Base-by-base conservation (phyloP, 2,888 invertebrate species). In the Drosophila helvetica region DNA sequence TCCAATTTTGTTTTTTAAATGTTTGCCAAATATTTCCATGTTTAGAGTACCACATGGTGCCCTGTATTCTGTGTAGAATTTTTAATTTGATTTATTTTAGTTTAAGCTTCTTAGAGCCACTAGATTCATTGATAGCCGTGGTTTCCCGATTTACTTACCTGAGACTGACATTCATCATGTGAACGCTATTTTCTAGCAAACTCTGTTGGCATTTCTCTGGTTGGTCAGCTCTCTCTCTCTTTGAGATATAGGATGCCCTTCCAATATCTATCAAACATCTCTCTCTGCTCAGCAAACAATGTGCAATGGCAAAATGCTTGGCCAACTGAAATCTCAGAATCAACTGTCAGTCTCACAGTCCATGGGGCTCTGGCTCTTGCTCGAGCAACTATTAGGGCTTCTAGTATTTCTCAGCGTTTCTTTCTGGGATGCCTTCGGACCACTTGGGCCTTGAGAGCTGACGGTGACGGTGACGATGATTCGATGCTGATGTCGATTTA, bases 401-500 rank as follows among this genome's bases (percentile, higher is more conserved):
- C 66, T 42, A 22, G 22, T 22, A 33, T n/a, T 52, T 68, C 46
- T 45, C 52, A n/a, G 8, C 18, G 17, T 2, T 19, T 10, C n/a
- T 43, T 47, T 30, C 19, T 54, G 1, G 12, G 9, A 6, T 22
- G 38, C 65, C 42, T 2, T 54, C 53, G 43, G 30, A 45, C 46
- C 53, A 54, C 57, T 54, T 47, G 53, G 27, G 45, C 54, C 58
- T 53, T 61, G 52, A 42, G 65, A 52, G 53, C 55, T 53, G 62
- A 43, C 19, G 64, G 50, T 63, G 73, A 46, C 61, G 67, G 68
- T 61, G 69, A 46, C 61, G 67, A 70, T 61, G 69, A 58, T 54
- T 57, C 65, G 74, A 61, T 55, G 65, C 50, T 64, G 67, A 68
- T 68, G 63, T 56, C 47, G 50, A 48, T 59, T 64, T 54, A 65